Conservation (phyloP, 2,888 invertebrate species). For the Endotricha flammealis region DNA sequence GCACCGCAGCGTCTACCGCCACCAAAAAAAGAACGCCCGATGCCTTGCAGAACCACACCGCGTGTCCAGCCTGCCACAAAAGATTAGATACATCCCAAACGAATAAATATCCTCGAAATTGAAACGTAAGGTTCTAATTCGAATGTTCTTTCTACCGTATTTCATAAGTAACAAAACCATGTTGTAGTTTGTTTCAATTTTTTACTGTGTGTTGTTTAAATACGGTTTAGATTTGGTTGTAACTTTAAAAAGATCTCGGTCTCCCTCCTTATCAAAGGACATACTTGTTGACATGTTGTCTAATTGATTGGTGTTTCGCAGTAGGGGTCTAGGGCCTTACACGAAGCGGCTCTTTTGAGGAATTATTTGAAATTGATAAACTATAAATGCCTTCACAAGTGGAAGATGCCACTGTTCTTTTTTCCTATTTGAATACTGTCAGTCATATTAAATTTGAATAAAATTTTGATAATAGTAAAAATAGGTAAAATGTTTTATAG, state of each 20-base stretch:
- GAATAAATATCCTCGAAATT: slow-evolving; percentile 18
- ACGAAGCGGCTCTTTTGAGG: slow-evolving; percentile 68
- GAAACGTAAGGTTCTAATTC: slow-evolving; percentile 31
- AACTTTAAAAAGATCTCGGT: slow-evolving; percentile 35
- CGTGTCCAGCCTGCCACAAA: slow-evolving; percentile 42
- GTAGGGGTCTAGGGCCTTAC: slow-evolving; percentile 66
- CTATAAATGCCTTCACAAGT: slow-evolving; percentile 68
- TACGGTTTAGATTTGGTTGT: slow-evolving; percentile 58
- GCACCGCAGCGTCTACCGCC: slow-evolving; percentile 73
- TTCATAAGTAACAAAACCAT: slow-evolving; percentile 30
- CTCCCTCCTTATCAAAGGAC: slow-evolving; percentile 66
- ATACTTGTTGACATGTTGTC: slow-evolving; percentile 78
- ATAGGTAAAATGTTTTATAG: too few relatives aligned
- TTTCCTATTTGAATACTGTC: slow-evolving; percentile 46
- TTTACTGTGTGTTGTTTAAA: slow-evolving; percentile 50
- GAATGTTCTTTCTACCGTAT: too few relatives aligned
- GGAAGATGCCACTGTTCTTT: slow-evolving; percentile 70
- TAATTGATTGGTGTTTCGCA: slow-evolving; percentile 76
- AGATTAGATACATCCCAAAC: slow-evolving; percentile 19
- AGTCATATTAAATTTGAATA: slow-evolving; percentile 33
- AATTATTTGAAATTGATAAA: slow-evolving; percentile 75
- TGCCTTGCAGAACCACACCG: slow-evolving; percentile 64
- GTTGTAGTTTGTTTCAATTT: slow-evolving; percentile 39
- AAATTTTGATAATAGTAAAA: too few relatives aligned
- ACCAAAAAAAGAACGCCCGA: slow-evolving; percentile 66